Evolutionary conservation across 2,113 vertebrate genomes (phyloP).

Genomic region (Etia nguti): DNA sequence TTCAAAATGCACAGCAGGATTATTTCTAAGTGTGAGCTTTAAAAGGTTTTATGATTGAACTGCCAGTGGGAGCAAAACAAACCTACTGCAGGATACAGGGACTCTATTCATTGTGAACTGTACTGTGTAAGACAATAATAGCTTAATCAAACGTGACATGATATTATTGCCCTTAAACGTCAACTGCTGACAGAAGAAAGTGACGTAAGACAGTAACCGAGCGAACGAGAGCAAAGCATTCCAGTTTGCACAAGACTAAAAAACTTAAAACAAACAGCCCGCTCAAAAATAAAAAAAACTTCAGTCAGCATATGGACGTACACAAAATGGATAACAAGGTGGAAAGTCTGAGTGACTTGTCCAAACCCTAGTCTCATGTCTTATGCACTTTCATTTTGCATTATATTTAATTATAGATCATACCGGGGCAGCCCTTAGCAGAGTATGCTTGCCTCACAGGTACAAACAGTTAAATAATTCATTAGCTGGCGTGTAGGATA

Average conservation of each 20-base stretch:
- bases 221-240: neutral
- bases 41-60: slow-evolving; percentile 19
- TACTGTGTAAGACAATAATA: slow-evolving; percentile 35
- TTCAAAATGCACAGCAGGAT: slow-evolving; percentile 40
- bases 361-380: slow-evolving; percentile 64
- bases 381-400: slow-evolving; percentile 78
- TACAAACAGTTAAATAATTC: slow-evolving; percentile 78
- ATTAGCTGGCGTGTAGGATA: slow-evolving; percentile 53
- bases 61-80: slow-evolving; percentile 26
- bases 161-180: slow-evolving; percentile 40
- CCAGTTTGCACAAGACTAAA: neutral
- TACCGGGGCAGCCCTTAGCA: slow-evolving; percentile 65
- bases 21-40: slow-evolving; percentile 21
- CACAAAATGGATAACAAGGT: slow-evolving; percentile 39
- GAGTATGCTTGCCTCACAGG: slow-evolving; percentile 72
- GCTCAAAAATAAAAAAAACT: slow-evolving; percentile 37
- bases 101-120: slow-evolving; percentile 16
- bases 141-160: slow-evolving; percentile 46
- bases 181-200: slow-evolving; percentile 33
- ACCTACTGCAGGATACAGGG: slow-evolving; percentile 24
- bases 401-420: slow-evolving; percentile 80
- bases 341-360: slow-evolving; percentile 62
- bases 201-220: neutral
- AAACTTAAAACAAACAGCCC: slow-evolving; percentile 14
- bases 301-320: slow-evolving; percentile 40